Conservation (phyloP, 2,797 vertebrate genomes). For the Myotis myotis region DNA sequence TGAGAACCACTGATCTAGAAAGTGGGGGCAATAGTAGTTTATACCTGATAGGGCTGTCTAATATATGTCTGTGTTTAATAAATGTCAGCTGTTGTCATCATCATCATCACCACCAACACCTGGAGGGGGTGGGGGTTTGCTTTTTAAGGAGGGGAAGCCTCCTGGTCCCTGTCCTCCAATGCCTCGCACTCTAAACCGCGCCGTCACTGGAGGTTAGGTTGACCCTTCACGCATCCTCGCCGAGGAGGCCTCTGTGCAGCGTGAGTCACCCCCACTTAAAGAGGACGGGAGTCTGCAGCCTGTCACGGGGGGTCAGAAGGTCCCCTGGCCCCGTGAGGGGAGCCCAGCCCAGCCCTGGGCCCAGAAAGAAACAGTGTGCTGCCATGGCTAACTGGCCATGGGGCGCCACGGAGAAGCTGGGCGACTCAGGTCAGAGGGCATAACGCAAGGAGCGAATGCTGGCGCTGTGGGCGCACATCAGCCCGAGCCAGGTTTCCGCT, state of each 20-base stretch:
- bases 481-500: background rate
- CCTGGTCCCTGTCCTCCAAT: background rate
- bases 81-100: background rate
- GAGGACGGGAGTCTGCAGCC: conserved; percentile 5
- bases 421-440: background rate
- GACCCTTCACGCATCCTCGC: conserved; percentile 40
- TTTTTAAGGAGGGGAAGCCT: background rate
- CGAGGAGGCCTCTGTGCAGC: background rate
- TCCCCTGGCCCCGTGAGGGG: background rate
- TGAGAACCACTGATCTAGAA: background rate
- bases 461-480: background rate
- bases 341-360: background rate
- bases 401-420: background rate
- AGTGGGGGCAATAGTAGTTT: background rate
- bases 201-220: conserved; percentile 43
- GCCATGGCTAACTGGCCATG: background rate
- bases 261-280: conserved; percentile 43
- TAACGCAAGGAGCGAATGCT: background rate
- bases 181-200: background rate
- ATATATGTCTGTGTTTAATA: background rate
- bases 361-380: background rate
- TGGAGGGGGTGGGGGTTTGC: background rate
- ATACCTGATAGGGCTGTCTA: background rate
- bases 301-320: background rate
- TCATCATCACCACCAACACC: background rate